Conservation (phyloP, 2,888 invertebrate genomes). For the Tanypteryx hageni region DNA sequence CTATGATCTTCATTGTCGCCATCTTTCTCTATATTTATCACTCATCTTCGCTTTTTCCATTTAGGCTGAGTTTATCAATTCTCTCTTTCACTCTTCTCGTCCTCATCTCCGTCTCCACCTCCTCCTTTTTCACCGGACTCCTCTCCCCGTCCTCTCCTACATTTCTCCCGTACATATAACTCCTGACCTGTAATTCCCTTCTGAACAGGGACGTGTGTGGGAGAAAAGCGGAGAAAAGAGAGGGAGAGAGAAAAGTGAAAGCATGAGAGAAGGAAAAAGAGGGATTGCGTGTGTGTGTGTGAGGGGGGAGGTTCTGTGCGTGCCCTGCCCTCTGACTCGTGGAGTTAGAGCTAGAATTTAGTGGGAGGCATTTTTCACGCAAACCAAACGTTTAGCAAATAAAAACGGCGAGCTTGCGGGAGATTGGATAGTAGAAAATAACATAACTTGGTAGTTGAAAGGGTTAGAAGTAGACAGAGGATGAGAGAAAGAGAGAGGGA, state of each 20-base stretch:
- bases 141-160: neutral
- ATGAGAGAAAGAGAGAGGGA: neutral
- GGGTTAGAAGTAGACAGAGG: neutral
- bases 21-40: neutral
- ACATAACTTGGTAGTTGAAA: neutral
- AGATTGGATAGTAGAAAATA: neutral
- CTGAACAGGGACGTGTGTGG: neutral
- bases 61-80: neutral
- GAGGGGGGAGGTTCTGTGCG: neutral
- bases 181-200: constrained; percentile 9
- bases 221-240: neutral
- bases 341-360: constrained; percentile 24
- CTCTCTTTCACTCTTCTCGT: neutral
- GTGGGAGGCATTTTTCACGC: constrained; percentile 5
- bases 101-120: neutral
- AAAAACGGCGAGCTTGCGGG: neutral
- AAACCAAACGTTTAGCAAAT: constrained; percentile 28
- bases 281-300: neutral
- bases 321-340: constrained; percentile 3
- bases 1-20: neutral
- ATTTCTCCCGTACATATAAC: neutral
- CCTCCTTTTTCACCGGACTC: neutral
- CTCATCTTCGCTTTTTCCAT: neutral
- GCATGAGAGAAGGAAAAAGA: neutral
- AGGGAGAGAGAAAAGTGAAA: no score